Evolutionary conservation across 2,888 invertebrate species (phyloP).

Genomic region (Leptopilina drosophilae): DNA sequence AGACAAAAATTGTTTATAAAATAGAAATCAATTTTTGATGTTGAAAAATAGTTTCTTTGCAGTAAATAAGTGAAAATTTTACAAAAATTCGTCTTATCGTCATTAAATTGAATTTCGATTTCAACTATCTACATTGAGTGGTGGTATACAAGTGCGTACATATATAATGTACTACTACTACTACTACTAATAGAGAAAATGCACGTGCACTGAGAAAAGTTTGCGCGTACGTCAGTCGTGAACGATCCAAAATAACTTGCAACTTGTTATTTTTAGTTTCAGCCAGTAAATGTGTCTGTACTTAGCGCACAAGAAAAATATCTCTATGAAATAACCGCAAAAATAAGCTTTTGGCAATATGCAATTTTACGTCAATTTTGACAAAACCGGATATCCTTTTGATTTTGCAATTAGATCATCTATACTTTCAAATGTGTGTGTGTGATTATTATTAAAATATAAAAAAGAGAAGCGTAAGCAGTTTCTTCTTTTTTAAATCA

Average conservation of each 20-base stretch:
- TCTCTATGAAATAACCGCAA: neutral
- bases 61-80: too few relatives aligned
- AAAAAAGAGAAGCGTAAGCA: neutral
- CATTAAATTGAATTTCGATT: too few relatives aligned
- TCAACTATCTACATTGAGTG: neutral
- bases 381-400: neutral
- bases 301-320: constrained; percentile 10
- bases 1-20: too few relatives aligned
- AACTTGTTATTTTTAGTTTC: constrained; percentile 61
- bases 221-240: constrained; percentile 55
- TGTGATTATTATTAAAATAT: neutral
- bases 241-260: constrained; percentile 61
- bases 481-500: neutral
- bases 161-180: too few relatives aligned
- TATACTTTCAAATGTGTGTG: neutral
- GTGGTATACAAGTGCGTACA: neutral
- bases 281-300: constrained; percentile 56
- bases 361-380: neutral
- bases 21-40: too few relatives aligned
- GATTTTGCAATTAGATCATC: constrained; percentile 14
- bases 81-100: too few relatives aligned
- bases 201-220: neutral
- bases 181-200: neutral
- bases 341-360: neutral
- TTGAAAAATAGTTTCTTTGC: too few relatives aligned